Conservation (phyloP, 2,888 invertebrate genomes). For the Dynastes tityus region DNA sequence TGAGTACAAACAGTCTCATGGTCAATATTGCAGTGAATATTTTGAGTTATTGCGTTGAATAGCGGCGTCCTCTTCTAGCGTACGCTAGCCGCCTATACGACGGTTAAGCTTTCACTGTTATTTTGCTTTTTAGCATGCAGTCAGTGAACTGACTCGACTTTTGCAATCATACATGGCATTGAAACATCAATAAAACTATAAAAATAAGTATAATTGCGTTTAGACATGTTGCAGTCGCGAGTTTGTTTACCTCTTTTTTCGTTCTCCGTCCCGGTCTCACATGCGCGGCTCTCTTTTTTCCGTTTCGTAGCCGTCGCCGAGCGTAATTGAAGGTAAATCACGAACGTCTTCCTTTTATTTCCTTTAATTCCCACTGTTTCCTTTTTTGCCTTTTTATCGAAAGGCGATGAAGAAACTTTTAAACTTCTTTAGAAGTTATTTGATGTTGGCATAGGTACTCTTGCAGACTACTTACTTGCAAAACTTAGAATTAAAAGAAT, state of each 20-base stretch:
- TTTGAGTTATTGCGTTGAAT: slow-evolving; percentile 62
- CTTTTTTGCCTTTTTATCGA: slow-evolving; percentile 17
- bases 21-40: slow-evolving; percentile 63
- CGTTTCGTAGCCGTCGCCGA: slow-evolving; percentile 32
- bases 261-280: slow-evolving; percentile 41
- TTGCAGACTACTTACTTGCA: neutral
- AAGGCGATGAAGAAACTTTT: slow-evolving; percentile 19
- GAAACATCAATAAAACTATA: slow-evolving; percentile 66
- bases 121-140: slow-evolving; percentile 65
- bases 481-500: slow-evolving; percentile 3
- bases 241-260: slow-evolving; percentile 52
- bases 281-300: slow-evolving; percentile 33
- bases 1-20: slow-evolving; percentile 64
- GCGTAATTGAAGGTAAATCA: slow-evolving; percentile 50
- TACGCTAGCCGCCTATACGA: slow-evolving; percentile 56
- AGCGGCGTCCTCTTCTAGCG: slow-evolving; percentile 56
- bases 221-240: slow-evolving; percentile 53
- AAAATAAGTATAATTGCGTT: slow-evolving; percentile 64
- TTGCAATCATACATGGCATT: slow-evolving; percentile 66
- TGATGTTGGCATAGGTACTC: neutral
- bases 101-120: slow-evolving; percentile 59
- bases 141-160: slow-evolving; percentile 66
- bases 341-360: slow-evolving; percentile 41
- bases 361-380: slow-evolving; percentile 37
- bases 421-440: slow-evolving; percentile 13